Base-by-base conservation (phyloP, 2,113 vertebrate genomes). In the Lethenteron reissneri region DNA sequence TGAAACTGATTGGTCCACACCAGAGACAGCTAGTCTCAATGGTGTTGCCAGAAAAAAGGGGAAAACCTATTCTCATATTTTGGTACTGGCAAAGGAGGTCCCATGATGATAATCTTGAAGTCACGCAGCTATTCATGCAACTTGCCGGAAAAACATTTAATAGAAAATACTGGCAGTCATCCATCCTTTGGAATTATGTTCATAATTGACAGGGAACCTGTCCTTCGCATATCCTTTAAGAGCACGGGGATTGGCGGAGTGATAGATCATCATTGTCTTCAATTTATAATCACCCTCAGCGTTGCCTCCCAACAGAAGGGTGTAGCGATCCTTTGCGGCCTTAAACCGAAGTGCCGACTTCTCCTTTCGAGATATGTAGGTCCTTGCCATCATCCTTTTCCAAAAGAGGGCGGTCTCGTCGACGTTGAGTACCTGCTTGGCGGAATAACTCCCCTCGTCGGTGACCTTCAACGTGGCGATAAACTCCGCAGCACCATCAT, bases 371-470 rank as follows among this genome's bases (percentile, higher is more conserved):
- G 64, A 8, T n/a, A 68, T 68, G 11, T 11, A 68, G 11, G n/a
- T 68, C n/a, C 64, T n/a, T n/a, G 64, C n/a, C 9, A 21, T n/a
- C 64, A 68, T 68, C 8, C 11, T 68, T 21, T 68, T 68, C 64
- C 11, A 68, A 68, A 68, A 68, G 11, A 68, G 21, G 64, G n/a
- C 64, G 21, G 64, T 68, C 64, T 68, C 64, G 21, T 68, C 64
- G 11, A 68, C 21, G 64, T 68, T 68, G 64, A 68, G 21, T 17
- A 68, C 64, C 21, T 68, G 64, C 21, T 11, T 68, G 9, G 64
- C n/a, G n/a, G 64, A 17, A 21, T 9, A 68, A 68, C 64, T 11
- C n/a, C 9, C 64, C 64, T 68, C 64, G n/a, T 68, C 3, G 11
- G 21, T 68, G 64, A 68, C 8, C 8, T 68, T 68, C 8, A 68